Conservation (phyloP, 2,113 vertebrate genomes). For the Syngnathus typhle region DNA sequence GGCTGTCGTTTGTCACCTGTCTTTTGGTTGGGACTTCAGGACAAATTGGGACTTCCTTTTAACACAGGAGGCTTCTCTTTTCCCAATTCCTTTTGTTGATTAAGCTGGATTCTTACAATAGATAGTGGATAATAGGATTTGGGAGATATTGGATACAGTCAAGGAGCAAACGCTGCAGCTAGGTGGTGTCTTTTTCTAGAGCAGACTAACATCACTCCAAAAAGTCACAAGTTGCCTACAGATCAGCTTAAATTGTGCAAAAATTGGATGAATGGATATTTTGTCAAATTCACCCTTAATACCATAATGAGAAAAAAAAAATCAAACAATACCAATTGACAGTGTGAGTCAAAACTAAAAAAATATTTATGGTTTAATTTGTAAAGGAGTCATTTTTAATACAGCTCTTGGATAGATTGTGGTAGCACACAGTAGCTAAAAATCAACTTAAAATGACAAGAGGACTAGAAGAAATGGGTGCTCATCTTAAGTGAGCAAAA, state of each 20-base stretch:
- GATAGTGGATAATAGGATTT: neutral
- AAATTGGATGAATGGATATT: too few relatives aligned
- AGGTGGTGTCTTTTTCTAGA: neutral
- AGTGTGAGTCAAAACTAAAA: too few relatives aligned
- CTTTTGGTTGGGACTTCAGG: neutral
- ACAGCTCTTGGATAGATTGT: neutral
- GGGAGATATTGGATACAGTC: neutral
- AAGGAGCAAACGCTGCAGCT: neutral
- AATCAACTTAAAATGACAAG: neutral
- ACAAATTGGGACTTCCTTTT: neutral
- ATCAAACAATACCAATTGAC: too few relatives aligned
- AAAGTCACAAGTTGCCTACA: neutral
- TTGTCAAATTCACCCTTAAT: too few relatives aligned
- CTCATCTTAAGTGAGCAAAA: neutral
- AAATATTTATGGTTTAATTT: neutral
- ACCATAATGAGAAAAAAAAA: too few relatives aligned
- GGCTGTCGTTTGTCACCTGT: neutral
- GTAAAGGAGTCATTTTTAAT: neutral
- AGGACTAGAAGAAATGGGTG: neutral
- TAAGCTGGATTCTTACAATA: neutral
- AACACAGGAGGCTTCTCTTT: neutral
- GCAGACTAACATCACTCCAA: neutral
- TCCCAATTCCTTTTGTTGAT: neutral
- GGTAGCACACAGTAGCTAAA: too few relatives aligned
- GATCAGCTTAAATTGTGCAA: too few relatives aligned